These are phyloP conservation scores for Nudaria mundana DNA, from an alignment of 2,888 invertebrate genomes.

Conservation along the genomic window DNA sequence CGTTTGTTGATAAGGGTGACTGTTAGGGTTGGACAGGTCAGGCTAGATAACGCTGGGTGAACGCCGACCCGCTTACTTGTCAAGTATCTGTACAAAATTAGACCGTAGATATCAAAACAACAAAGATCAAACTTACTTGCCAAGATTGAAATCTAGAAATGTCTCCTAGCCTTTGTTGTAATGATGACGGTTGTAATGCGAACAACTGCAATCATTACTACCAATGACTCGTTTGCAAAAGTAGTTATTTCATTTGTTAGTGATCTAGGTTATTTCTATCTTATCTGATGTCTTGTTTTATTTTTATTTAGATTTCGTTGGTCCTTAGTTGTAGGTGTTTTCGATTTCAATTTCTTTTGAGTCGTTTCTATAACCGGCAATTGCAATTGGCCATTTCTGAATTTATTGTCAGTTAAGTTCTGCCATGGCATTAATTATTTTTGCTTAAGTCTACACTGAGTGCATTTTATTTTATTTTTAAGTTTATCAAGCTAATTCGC, in stretches of 20 bases:
- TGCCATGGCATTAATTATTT: too few species aligned
- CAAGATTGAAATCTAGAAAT: conserved; percentile 9
- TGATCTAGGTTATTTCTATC: conserved; percentile 20
- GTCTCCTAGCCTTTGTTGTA: conserved; percentile 25
- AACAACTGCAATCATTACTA: conserved; percentile 17
- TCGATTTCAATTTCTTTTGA: too few species aligned
- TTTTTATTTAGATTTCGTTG: too few species aligned
- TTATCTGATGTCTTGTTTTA: conserved; percentile 26
- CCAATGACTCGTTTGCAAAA: conserved; percentile 19
- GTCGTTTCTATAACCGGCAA: too few species aligned
- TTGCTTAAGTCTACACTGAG: too few species aligned
- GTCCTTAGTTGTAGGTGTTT: too few species aligned
- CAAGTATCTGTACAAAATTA: conserved; percentile 18
- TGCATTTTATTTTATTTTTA: too few species aligned
- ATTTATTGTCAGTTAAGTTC: too few species aligned
- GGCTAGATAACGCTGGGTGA: conserved; percentile 68
- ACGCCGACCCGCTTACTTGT: conserved; percentile 48
- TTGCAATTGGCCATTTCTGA: too few species aligned
- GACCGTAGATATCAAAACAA: conserved; percentile 14
- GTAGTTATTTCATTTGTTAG: conserved; percentile 21
- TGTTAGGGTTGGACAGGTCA: conserved; percentile 66
- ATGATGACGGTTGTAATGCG: conserved; percentile 17
- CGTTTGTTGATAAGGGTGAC: conserved; percentile 71
- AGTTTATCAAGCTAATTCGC: too few species aligned
- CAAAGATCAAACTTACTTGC: conserved; percentile 25